A percentile compares a stretch with the other conserved stretches of the same genome.
phyloP scores from a whole-genome alignment of 2,888 invertebrate species.

The Cantharis rufa region DNA sequence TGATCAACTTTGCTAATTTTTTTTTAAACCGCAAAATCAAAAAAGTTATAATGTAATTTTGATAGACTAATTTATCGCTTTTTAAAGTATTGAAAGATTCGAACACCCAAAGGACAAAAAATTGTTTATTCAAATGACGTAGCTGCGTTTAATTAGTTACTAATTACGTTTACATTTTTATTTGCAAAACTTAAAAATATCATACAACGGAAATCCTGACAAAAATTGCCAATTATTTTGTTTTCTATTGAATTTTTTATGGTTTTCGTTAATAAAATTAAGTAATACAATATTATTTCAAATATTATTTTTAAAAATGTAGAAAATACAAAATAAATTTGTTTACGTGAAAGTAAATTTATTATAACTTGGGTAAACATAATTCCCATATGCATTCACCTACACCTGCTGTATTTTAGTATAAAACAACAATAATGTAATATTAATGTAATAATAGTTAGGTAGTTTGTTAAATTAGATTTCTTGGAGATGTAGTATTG shows the following conservation, averaged over 20 bases:
- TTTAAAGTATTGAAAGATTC: neutral
- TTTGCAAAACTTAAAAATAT: neutral
- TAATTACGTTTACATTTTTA: neutral
- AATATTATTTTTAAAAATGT: neutral
- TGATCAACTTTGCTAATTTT: neutral
- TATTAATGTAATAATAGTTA: slow-evolving; percentile 11
- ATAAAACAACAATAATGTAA: slow-evolving; percentile 17
- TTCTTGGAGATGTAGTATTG: neutral
- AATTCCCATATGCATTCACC: neutral
- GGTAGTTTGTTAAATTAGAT: slow-evolving; percentile 12
- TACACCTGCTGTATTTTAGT: slow-evolving; percentile 21
- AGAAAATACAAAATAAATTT: neutral
- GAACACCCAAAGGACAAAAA: neutral
- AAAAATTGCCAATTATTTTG: neutral
- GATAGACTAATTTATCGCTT: neutral
- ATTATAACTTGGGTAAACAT: neutral
- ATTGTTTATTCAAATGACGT: neutral
- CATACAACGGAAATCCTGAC: neutral
- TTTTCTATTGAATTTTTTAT: neutral
- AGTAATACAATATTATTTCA: too few relatives aligned
- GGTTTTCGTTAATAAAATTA: neutral
- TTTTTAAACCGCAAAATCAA: neutral
- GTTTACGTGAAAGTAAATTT: neutral
- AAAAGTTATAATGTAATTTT: neutral
- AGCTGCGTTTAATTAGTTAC: neutral